Evolutionary conservation across 2,113 vertebrate genomes (phyloP).

Genomic region (Etheostoma spectabile): DNA sequence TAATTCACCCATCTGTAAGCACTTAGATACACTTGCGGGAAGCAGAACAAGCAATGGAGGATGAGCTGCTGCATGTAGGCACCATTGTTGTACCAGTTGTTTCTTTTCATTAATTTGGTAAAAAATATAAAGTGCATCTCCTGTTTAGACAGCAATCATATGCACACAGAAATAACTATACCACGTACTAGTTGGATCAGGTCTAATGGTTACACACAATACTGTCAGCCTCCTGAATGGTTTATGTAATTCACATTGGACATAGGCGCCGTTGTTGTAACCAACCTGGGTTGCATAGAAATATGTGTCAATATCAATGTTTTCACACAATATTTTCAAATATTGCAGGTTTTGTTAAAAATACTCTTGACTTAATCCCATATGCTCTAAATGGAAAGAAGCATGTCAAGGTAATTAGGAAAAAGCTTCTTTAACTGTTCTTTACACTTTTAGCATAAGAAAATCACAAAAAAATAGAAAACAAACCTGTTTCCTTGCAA

Average conservation of each 20-base stretch:
- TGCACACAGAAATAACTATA: too few relatives aligned
- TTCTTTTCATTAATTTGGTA: slow-evolving; percentile 22
- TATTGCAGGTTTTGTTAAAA: not conserved
- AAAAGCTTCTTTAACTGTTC: not conserved
- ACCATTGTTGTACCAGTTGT: slow-evolving; percentile 11
- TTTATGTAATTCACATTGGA: not conserved
- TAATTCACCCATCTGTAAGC: slow-evolving; percentile 19
- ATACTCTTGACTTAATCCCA: not conserved
- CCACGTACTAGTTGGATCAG: slow-evolving; percentile 1
- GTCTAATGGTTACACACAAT: not conserved
- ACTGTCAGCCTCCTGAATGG: not conserved
- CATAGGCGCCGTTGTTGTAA: not conserved
- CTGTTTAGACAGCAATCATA: slow-evolving; percentile 2
- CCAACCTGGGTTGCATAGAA: not conserved
- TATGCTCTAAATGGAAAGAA: too few relatives aligned
- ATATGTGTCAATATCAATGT: not conserved
- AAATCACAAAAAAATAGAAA: not conserved
- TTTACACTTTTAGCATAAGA: not conserved
- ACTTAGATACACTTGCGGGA: slow-evolving; percentile 2
- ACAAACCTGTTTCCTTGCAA: not conserved
- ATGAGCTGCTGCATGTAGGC: slow-evolving; percentile 8
- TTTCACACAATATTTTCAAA: not conserved
- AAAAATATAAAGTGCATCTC: slow-evolving; percentile 9
- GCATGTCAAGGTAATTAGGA: not conserved
- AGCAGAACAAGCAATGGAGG: not conserved